Evolutionary conservation across 2,888 invertebrate species (phyloP).

Genomic region (Cantharis lateralis): DNA sequence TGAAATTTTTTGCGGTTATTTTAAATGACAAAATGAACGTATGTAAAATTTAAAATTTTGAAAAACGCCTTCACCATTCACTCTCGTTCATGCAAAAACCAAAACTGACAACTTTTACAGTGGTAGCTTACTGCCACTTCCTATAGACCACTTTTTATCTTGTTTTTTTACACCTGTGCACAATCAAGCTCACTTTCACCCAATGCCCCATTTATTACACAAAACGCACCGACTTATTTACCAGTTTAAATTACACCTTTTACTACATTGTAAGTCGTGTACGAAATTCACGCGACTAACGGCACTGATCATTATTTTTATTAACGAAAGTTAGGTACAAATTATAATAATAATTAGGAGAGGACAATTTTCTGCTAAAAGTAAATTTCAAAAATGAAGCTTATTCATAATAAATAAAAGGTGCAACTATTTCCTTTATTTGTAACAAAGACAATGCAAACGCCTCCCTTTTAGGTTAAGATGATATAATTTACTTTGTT

Average conservation of each 20-base stretch:
- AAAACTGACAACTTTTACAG: conserved; percentile 5
- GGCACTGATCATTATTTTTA: conserved; percentile 5
- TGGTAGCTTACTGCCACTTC: conserved; percentile 23
- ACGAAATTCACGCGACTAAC: conserved; percentile 22
- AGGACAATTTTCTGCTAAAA: background rate
- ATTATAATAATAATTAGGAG: background rate
- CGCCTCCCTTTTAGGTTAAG: background rate
- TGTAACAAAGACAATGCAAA: background rate
- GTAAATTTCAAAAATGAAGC: background rate
- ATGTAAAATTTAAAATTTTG: background rate
- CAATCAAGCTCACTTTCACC: conserved; percentile 50
- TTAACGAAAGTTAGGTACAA: background rate
- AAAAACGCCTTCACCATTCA: background rate
- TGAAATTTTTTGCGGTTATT: background rate
- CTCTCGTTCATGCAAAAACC: conserved; percentile 3
- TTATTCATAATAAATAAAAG: background rate
- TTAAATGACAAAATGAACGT: background rate
- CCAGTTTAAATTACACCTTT: conserved; percentile 28
- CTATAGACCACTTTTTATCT: conserved; percentile 22
- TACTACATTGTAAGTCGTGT: conserved; percentile 33
- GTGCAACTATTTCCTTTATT: background rate
- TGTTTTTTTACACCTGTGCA: conserved; percentile 40
- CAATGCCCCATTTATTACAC: conserved; percentile 49
- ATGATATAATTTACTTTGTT: background rate
- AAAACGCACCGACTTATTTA: conserved; percentile 30